Conservation (phyloP, 2,888 invertebrate species). For the Andricus quercusramuli region DNA sequence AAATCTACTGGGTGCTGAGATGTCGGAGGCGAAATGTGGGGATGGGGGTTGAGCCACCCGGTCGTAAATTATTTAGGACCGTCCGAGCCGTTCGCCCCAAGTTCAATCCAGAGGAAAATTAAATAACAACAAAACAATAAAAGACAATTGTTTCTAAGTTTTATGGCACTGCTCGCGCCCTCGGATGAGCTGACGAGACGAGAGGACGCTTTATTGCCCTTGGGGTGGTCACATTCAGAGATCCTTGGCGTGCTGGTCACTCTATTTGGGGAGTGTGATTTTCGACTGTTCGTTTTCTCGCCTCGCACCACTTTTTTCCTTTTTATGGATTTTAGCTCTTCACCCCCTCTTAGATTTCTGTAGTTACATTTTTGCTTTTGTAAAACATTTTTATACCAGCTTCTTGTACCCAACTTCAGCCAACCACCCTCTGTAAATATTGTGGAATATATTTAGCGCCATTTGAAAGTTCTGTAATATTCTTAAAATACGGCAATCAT, state of each 20-base stretch:
- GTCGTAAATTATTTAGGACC: conserved; percentile 76
- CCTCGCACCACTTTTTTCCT: conserved; percentile 1
- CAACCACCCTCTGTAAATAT: no score
- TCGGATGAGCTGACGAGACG: conserved; percentile 61
- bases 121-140: conserved; percentile 79
- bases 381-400: background rate
- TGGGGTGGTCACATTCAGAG: conserved; percentile 28
- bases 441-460: no score
- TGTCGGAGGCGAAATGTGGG: conserved; percentile 32
- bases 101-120: conserved; percentile 71
- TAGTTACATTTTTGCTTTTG: conserved; percentile 5
- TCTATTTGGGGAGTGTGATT: conserved; percentile 67
- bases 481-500: no score
- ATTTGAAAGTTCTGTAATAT: no score
- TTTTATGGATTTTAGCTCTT: conserved; percentile 27
- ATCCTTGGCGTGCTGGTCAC: conserved; percentile 56
- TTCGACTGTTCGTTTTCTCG: conserved; percentile 58
- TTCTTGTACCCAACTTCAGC: no score
- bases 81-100: conserved; percentile 56
- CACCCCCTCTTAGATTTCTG: background rate
- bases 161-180: conserved; percentile 71
- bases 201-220: conserved; percentile 69
- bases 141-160: conserved; percentile 79
- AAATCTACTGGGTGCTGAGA: conserved; percentile 59
- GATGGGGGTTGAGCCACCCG: conserved; percentile 45